Percentiles rank a stretch among this genome's conserved stretches.
Evolutionary conservation across 2,888 invertebrate species (phyloP).

Genomic region (Aspidapion aeneum): DNA sequence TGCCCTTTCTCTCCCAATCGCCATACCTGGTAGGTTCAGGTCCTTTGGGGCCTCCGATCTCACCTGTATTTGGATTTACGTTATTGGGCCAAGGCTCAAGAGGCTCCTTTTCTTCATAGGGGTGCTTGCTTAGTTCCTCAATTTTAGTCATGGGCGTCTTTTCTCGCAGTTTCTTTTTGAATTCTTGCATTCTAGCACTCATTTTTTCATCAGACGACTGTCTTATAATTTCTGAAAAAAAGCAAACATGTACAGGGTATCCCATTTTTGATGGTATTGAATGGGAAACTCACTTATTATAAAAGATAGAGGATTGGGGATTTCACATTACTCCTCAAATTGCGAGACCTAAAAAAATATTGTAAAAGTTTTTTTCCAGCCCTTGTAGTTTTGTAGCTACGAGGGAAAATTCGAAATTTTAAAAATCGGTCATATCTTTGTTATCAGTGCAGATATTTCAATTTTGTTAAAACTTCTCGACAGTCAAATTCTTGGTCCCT

Average conservation of each 20-base stretch:
- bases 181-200: slow-evolving; percentile 61
- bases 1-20: slow-evolving; percentile 98
- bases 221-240: slow-evolving; percentile 20
- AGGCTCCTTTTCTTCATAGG: slow-evolving; percentile 78
- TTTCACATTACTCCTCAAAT: too few species aligned
- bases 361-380: too few species aligned
- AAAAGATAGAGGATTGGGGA: too few species aligned
- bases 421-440: too few species aligned
- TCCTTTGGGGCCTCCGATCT: slow-evolving; percentile 91
- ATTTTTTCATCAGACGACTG: slow-evolving; percentile 38
- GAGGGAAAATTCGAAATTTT: too few species aligned
- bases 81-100: slow-evolving; percentile 81
- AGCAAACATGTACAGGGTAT: not conserved
- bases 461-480: too few species aligned
- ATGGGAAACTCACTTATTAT: too few species aligned
- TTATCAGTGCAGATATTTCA: too few species aligned
- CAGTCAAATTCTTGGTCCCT: too few species aligned
- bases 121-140: slow-evolving; percentile 71
- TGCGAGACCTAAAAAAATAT: too few species aligned
- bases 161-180: slow-evolving; percentile 67
- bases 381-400: too few species aligned
- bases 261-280: too few species aligned
- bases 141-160: slow-evolving; percentile 67
- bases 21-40: slow-evolving; percentile 99
- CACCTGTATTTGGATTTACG: slow-evolving; percentile 89